Conservation (phyloP, 2,888 invertebrate genomes). For the Norana najaformis region DNA sequence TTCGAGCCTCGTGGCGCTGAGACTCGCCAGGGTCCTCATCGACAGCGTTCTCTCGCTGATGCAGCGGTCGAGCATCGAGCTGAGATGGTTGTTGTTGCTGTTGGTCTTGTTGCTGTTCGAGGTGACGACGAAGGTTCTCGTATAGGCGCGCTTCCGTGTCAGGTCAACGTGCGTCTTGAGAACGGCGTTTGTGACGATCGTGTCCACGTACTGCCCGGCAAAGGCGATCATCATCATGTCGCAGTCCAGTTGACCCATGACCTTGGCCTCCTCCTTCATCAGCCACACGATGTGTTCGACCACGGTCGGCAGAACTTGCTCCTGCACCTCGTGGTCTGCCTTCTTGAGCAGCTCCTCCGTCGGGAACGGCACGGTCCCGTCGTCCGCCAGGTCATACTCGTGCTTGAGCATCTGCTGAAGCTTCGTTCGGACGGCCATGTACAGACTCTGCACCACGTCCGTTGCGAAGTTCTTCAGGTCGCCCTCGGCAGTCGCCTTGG, state of each 20-base stretch:
- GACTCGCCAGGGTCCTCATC: neutral
- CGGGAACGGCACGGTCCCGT: neutral
- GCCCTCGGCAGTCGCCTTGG: neutral
- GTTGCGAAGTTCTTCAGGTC: conserved; percentile 19
- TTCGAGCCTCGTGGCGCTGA: conserved; percentile 8
- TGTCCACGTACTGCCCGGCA: conserved; percentile 38
- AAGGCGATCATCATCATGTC: conserved; percentile 38
- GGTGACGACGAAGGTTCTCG: conserved; percentile 1
- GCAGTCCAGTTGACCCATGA: conserved; percentile 33
- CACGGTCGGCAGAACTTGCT: conserved; percentile 30
- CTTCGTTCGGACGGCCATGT: conserved; percentile 15
- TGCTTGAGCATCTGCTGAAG: conserved; percentile 18
- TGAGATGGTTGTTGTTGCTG: conserved; percentile 21
- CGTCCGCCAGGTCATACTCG: neutral
- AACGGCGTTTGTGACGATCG: conserved; percentile 39
- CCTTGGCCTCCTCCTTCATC: conserved; percentile 31
- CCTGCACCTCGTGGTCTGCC: conserved; percentile 17
- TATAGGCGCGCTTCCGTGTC: conserved; percentile 24
- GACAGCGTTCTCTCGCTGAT: neutral
- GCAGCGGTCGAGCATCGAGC: neutral
- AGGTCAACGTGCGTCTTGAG: conserved; percentile 35
- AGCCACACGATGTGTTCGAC: conserved; percentile 32
- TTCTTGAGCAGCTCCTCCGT: conserved; percentile 20
- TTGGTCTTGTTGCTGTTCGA: conserved; percentile 25
- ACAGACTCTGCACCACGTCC: conserved; percentile 26